Base-by-base conservation (phyloP, 2,888 invertebrate species). In the Mythimna ferrago region DNA sequence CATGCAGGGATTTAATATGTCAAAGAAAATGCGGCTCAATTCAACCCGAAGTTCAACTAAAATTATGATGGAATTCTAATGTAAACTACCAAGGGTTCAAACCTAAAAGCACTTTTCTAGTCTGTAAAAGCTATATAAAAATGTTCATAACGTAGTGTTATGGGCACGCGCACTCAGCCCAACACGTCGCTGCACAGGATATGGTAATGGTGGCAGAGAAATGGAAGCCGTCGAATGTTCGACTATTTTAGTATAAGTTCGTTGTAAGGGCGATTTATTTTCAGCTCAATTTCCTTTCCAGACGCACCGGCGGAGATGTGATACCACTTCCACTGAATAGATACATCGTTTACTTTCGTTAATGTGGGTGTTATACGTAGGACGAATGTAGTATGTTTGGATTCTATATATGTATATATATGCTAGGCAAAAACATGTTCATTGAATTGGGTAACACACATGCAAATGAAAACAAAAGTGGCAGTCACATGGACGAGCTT, bases 261-360 rank as follows among this genome's bases (percentile, higher is more conserved):
- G 88, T 89, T 89, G 93, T 93, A 94, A 94, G 94, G 93, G 94
- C 93, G 94, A 94, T 95, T 95, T 96, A 95, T 95, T 95, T 95
- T 93, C 91, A 93, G 94, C 90, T 90, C 93, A 93, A 94, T 95
- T 95, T 96, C 95, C 95, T 95, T 89, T 91, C 82, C 89, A 93
- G 91, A 91, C 90, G 88, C 83, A 82, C 87, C 85, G 86, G 86
- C 87, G 84, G 87, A 86, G 86, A 88, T 78, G 73, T 78, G 83
- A 83, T 83, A 88, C 89, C 89, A 87, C 89, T 89, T 88, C 83
- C 83, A 82, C 85, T 81, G 82, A 80, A 89, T 84, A 86, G 85
- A 88, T 87, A 85, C 83, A 74, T 77, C 81, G 86, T 88, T 90
- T 88, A 86, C 81, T 87, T 84, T 74, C 76, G 80, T 82, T 84